These are phyloP conservation scores for Ceyx cyanopectus DNA, from an alignment of 2,113 vertebrate species.

Conservation along the genomic window DNA sequence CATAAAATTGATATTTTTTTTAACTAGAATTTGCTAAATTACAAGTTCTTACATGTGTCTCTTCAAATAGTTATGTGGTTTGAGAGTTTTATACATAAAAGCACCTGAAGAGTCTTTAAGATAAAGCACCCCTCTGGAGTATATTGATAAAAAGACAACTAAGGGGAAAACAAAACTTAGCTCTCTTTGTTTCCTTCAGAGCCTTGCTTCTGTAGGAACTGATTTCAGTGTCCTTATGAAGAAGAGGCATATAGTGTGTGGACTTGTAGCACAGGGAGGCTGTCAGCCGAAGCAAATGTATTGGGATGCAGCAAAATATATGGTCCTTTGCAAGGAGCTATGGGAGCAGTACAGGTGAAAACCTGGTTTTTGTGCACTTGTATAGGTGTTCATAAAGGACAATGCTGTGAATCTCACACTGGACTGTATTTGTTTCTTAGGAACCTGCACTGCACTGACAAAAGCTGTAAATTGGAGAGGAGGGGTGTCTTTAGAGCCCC, in stretches of 20 bases:
- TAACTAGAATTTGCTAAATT: neutral
- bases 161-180: neutral
- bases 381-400: neutral
- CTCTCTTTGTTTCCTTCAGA: neutral
- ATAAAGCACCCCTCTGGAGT: neutral
- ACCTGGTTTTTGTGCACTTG: neutral
- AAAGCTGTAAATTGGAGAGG: neutral
- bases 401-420: neutral
- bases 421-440: neutral
- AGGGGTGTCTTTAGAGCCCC: neutral
- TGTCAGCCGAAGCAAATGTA: neutral
- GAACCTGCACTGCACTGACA: neutral
- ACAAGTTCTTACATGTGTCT: neutral
- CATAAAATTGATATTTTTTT: neutral
- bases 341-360: neutral
- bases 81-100: neutral
- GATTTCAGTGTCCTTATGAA: neutral
- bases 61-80: neutral
- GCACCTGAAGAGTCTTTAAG: neutral
- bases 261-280: accelerated
- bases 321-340: neutral
- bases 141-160: neutral
- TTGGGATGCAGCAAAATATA: neutral
- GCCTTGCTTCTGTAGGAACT: neutral
- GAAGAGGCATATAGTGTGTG: accelerated